Evolutionary conservation across 1,140 invertebrate genomes (phyloP), one percentile per base, ranked within the genome.

Genomic region (Drosophila kepulauana): DNA sequence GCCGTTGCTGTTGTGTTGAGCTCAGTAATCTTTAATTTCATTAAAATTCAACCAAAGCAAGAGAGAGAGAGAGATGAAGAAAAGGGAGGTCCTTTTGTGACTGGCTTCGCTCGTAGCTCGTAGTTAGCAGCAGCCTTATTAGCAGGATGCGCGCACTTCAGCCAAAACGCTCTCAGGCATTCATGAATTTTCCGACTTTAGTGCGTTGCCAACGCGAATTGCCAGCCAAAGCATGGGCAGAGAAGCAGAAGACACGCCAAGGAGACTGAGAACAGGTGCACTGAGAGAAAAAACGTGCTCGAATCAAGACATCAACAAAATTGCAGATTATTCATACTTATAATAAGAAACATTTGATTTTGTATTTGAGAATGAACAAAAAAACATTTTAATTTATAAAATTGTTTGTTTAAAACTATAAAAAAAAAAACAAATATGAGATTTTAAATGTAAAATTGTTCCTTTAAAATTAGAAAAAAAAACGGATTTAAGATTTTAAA

Each of bases 1-100:
- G 1, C 38, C 20, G 16, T 30, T 70, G 58, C 10, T 71, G 59
- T 28, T 59, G 28, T 62, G 61, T 54, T 75, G 71, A 82, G 82
- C 82, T 87, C 70, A 80, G 85, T 88, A 84, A 88, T 87, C 77
- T 87, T 84, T 80, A 88, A 88, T 88, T 88, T 87, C 77, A 87
- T 87, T 88, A 88, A 87, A 88, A 87, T 84, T 88, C 70, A 84
- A 78, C 67, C 58, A 43, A 64, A 63, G 43, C 20, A 61, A 76
- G 70, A 86, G 64, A 79, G 67, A 62, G 57, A 48, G 63, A 63
- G 43, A 38, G 62, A 41, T 8, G 38, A 1, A 46, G 45, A 33
- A 33, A 33, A 20, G 5, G 5, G 6, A 38, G 65, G 56, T 71
- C 75, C 52, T 46, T 72, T 73, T 74, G 63, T 71, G 52, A 64